phyloP scores from a whole-genome alignment of 2,113 vertebrate species.

The Cynopterus brachyotis region DNA sequence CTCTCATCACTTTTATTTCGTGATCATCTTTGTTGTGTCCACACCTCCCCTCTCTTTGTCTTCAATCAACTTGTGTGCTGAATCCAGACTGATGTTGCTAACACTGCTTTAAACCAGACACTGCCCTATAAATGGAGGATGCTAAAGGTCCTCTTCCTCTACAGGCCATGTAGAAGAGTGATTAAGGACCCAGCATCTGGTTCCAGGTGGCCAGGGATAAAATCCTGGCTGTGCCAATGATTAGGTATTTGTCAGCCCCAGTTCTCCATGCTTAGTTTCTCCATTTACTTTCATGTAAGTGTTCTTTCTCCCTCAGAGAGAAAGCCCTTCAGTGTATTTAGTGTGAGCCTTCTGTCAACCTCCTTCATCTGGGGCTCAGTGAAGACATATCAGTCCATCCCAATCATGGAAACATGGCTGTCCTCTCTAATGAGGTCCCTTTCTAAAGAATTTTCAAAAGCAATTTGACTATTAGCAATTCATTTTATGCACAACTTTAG shows the following conservation, averaged over 20 bases:
- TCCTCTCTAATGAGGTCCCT: background rate
- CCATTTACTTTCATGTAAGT: no score
- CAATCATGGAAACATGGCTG: background rate
- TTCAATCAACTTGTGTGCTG: background rate
- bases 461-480: background rate
- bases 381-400: background rate
- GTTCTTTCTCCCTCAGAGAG: background rate
- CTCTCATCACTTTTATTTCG: background rate
- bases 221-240: background rate
- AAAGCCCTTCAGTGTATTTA: accelerated
- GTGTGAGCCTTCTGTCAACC: background rate
- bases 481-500: background rate
- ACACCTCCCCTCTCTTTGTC: background rate
- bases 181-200: background rate
- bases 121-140: background rate
- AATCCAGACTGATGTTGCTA: background rate
- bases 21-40: background rate
- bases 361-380: background rate
- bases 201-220: background rate
- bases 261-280: no score
- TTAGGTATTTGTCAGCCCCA: background rate
- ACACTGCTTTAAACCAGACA: background rate
- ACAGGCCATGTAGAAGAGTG: background rate
- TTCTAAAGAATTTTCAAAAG: background rate
- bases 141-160: background rate